phyloP scores from a whole-genome alignment of 2,113 vertebrate genomes.

The Stigmatopora argus region DNA sequence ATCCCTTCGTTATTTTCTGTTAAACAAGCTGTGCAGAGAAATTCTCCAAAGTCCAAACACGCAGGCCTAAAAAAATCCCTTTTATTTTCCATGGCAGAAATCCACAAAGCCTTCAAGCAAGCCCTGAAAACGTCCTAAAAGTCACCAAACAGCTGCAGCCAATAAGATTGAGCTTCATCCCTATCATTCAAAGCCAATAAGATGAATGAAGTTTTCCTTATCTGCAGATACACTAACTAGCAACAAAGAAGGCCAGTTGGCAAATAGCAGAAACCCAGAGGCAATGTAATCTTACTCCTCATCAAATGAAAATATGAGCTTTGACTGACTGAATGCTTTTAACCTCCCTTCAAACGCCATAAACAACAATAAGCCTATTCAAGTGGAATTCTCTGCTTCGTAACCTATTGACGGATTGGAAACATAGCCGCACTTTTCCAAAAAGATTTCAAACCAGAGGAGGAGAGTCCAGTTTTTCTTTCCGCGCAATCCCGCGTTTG shows the following conservation, averaged over 20 bases:
- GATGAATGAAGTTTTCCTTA: constrained; percentile 39
- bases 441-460: constrained; percentile 13
- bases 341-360: constrained; percentile 20
- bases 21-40: neutral
- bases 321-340: constrained; percentile 1
- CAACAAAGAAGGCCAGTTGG: constrained; percentile 34
- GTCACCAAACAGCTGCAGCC: constrained; percentile 21
- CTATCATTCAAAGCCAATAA: constrained; percentile 30
- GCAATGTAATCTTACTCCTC: constrained; percentile 5
- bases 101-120: constrained; percentile 13
- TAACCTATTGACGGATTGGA: constrained; percentile 21
- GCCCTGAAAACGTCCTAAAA: neutral
- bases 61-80: neutral
- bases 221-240: constrained; percentile 38
- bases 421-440: constrained; percentile 1
- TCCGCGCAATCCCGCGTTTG: constrained; percentile 58
- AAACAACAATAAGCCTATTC: constrained; percentile 18
- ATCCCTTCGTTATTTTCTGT: neutral
- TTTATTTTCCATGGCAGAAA: neutral
- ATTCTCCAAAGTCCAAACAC: neutral
- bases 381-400: constrained; percentile 11
- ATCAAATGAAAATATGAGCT: constrained; percentile 10
- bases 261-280: constrained; percentile 40
- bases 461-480: constrained; percentile 38
- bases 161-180: constrained; percentile 36